Base-by-base conservation (phyloP, 2,113 vertebrate genomes). In the Otus sunia region DNA sequence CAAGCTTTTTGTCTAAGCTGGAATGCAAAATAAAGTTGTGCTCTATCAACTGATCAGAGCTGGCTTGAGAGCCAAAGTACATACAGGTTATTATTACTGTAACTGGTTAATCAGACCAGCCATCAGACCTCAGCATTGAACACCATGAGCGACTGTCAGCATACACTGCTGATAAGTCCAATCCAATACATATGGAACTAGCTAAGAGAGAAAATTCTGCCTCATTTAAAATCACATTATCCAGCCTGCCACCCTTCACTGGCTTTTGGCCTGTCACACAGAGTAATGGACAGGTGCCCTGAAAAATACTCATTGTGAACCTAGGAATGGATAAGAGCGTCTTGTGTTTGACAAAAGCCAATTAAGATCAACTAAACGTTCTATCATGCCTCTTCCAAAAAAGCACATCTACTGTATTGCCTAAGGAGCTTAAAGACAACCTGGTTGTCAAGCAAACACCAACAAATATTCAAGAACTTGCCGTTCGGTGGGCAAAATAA, bases 161-260 rank as follows among this genome's bases (percentile, higher is more conserved):
- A 14, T 15, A 81, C 2, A 0, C 62, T 52, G 66, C 84, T 90
- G 96, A 34, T 94, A 95, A 95, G 2, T 94, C 81, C 77, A 47
- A 66, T 94, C 49, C 76, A 87, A 90, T 89, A 41, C 92, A 94
- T 94, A 90, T 39, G 91, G 94, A 95, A 89, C 77, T 87, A 79
- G 59, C 83, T 89, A 76, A 56, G 86, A 86, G 77, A 95, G 77
- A 68, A 85, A 91, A 91, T 76, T 95, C 91, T 92, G 81, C 83
- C 84, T 95, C 94, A 75, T 91, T 91, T 94, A 92, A 97, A 97
- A 97, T 96, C 77, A 29, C 87, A 95, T 97, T 95, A 95, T 95
- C 69, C 94, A 73, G 52, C 86, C 83, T 94, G 80, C 84, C 77
- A 95, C 89, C 96, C 77, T 95, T 91, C 80, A 66, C 71, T 92